A percentile compares a stretch with the other conserved stretches of the same genome.
phyloP scores from a whole-genome alignment of 1,140 invertebrate species.

The Augochlora pura region DNA sequence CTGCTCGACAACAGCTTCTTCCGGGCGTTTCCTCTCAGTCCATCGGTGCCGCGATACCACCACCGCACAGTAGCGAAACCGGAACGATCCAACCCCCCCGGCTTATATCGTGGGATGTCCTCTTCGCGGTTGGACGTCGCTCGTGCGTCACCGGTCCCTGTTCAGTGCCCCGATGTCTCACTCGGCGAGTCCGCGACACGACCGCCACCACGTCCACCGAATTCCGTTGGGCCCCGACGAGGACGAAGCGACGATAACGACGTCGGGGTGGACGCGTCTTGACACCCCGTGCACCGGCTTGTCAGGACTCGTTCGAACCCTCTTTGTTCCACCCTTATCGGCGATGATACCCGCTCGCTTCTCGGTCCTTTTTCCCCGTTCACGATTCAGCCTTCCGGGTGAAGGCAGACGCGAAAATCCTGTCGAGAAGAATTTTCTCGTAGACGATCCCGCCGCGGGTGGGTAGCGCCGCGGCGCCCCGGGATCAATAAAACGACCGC shows the following conservation, averaged over 20 bases:
- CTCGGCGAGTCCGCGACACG: neutral
- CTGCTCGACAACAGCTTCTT: conserved; percentile 59
- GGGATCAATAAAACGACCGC: conserved; percentile 79
- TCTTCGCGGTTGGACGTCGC: conserved; percentile 8
- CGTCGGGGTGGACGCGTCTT: too few relatives aligned
- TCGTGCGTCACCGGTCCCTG: conserved; percentile 24
- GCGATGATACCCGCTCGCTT: too few relatives aligned
- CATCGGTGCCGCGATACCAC: neutral
- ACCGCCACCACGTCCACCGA: conserved; percentile 14
- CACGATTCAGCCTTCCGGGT: neutral
- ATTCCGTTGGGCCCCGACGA: conserved; percentile 23
- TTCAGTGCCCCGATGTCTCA: neutral
- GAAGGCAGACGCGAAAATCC: conserved; percentile 36
- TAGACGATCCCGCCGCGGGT: conserved; percentile 71
- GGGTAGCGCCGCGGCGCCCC: conserved; percentile 79
- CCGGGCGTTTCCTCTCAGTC: conserved; percentile 18
- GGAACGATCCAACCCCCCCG: neutral
- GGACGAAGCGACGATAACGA: conserved; percentile 22
- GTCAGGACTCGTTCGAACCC: too few relatives aligned
- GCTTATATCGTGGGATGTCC: neutral
- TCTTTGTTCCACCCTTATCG: too few relatives aligned
- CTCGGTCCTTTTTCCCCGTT: neutral
- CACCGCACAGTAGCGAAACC: neutral
- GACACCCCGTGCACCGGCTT: too few relatives aligned
- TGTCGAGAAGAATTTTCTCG: conserved; percentile 50